Evolutionary conservation across 1,140 invertebrate genomes (phyloP).

Genomic region (Dreissena polymorpha): DNA sequence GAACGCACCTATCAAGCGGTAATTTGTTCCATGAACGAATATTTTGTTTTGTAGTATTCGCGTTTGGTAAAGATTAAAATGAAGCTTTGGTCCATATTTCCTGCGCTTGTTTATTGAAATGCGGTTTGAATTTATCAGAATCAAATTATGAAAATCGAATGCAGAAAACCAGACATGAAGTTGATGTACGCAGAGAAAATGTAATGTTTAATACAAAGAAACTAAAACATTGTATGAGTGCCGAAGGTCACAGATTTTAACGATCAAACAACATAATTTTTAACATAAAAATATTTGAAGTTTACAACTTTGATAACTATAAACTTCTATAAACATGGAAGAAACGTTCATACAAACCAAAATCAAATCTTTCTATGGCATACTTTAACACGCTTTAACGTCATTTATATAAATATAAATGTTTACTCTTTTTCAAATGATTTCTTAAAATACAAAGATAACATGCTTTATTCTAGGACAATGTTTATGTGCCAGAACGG

Average conservation of each 20-base stretch:
- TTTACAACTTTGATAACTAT: not conserved
- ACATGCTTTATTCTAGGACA: too few relatives aligned
- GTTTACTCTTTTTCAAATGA: too few relatives aligned
- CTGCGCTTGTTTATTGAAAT: not conserved
- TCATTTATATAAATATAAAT: too few relatives aligned
- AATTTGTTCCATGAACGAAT: slow-evolving; percentile 24
- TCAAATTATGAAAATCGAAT: not conserved
- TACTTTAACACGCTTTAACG: too few relatives aligned
- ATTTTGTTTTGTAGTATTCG: slow-evolving; percentile 29
- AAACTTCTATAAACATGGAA: too few relatives aligned
- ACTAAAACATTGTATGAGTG: too few relatives aligned
- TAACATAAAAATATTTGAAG: not conserved
- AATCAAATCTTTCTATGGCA: too few relatives aligned
- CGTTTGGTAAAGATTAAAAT: slow-evolving; percentile 13
- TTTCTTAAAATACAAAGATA: too few relatives aligned
- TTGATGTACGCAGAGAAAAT: not conserved
- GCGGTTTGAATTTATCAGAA: too few relatives aligned
- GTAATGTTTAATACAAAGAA: not conserved
- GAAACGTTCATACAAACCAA: too few relatives aligned
- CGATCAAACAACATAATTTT: not conserved
- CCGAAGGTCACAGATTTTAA: not conserved
- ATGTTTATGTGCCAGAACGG: too few relatives aligned
- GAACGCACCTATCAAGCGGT: slow-evolving; percentile 47
- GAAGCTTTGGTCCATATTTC: slow-evolving; percentile 7
- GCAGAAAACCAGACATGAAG: not conserved